A percentile compares a stretch with the other conserved stretches of the same genome.
Conservation (phyloP, 30 jellyfish, hydroid and myxozoan genomes). For the Aurelia coerulea region DNA sequence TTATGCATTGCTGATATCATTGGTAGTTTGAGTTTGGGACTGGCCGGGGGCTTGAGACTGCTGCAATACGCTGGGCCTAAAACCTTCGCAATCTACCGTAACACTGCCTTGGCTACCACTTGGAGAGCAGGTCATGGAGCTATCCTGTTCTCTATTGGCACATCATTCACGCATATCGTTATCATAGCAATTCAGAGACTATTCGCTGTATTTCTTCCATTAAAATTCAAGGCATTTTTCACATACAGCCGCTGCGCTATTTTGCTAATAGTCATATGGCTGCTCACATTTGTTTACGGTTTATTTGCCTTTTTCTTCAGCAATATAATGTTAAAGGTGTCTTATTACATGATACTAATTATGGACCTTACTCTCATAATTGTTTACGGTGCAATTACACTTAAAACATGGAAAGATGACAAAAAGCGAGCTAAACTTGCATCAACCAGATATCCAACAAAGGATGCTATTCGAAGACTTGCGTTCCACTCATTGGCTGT, state of each 20-base stretch:
- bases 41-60: constrained; percentile 15
- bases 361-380: not conserved
- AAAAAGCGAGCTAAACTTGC: not conserved
- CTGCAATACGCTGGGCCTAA: constrained; percentile 9
- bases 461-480: not conserved
- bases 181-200: constrained; percentile 39
- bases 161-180: constrained; percentile 17
- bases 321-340: not conserved
- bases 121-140: constrained; percentile 41
- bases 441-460: not conserved
- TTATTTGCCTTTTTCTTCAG: constrained; percentile 6
- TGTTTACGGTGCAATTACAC: constrained; percentile 17
- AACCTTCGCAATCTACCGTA: not conserved
- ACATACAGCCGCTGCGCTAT: constrained; percentile 1
- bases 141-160: constrained; percentile 16
- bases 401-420: constrained; percentile 15
- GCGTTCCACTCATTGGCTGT: constrained; percentile 22
- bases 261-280: not conserved
- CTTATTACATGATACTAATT: not conserved
- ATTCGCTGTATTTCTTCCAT: constrained; percentile 28
- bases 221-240: constrained; percentile 14
- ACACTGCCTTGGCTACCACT: not conserved
- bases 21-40: not conserved
- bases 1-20: constrained; percentile 33
- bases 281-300: constrained; percentile 9